Conservation (phyloP, 2,797 vertebrate genomes). For the Clamator glandarius region DNA sequence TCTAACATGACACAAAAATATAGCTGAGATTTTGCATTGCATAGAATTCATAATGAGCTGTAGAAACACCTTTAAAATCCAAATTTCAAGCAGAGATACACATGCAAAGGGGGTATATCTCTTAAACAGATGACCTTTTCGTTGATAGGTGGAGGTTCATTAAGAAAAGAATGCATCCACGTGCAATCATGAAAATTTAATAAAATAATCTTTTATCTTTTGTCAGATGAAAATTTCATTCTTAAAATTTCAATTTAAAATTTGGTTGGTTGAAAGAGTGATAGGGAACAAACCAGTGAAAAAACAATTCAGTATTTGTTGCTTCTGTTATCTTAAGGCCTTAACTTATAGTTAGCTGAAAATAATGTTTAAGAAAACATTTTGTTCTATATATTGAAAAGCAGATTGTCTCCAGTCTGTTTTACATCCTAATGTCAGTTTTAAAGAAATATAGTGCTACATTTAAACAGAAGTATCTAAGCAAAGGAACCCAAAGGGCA, state of each 20-base stretch:
- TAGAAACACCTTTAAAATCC: slow-evolving; percentile 16
- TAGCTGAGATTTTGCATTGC: background rate
- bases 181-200: background rate
- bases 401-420: background rate
- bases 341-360: background rate
- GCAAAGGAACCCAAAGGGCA: background rate
- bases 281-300: background rate
- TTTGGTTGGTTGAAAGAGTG: background rate
- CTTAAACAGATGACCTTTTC: background rate
- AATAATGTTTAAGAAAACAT: background rate
- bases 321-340: background rate
- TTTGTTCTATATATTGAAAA: background rate
- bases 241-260: background rate
- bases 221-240: background rate
- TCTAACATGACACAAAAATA: slow-evolving; percentile 36
- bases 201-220: background rate
- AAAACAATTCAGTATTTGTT: background rate
- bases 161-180: background rate
- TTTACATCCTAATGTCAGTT: background rate
- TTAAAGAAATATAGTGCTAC: background rate
- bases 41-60: slow-evolving; percentile 31
- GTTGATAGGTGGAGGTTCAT: background rate
- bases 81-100: slow-evolving; percentile 9
- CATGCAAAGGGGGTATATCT: background rate
- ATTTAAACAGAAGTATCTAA: background rate